These are phyloP conservation scores for Chitala chitala DNA, from an alignment of 2,113 vertebrate genomes.

Conservation along the genomic window DNA sequence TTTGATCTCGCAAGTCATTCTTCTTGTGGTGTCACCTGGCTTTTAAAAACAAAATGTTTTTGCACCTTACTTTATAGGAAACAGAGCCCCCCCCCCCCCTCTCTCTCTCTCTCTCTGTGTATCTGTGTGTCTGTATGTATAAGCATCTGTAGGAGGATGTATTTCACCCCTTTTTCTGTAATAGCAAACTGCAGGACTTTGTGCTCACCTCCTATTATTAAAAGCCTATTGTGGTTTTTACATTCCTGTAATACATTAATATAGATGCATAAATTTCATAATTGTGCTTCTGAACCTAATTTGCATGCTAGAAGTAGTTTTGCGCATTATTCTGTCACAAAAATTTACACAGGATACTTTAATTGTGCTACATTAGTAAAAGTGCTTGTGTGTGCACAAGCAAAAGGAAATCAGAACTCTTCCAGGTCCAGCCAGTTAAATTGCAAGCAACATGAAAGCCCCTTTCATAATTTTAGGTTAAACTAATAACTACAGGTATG, in stretches of 20 bases:
- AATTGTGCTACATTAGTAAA: too few relatives aligned
- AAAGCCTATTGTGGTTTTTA: background rate
- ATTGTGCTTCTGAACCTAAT: too few relatives aligned
- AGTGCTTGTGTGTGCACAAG: too few relatives aligned
- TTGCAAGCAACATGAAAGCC: background rate
- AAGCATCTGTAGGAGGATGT: background rate
- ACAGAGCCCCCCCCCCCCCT: too few relatives aligned
- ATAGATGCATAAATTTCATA: too few relatives aligned
- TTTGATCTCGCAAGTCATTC: background rate
- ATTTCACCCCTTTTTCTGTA: background rate
- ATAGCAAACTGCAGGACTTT: background rate
- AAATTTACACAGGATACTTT: too few relatives aligned
- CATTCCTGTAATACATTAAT: too few relatives aligned
- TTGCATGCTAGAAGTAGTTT: too few relatives aligned
- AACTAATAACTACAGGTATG: background rate
- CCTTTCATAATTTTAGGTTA: background rate
- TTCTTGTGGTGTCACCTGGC: background rate
- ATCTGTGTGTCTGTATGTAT: background rate
- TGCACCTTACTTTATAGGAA: too few relatives aligned
- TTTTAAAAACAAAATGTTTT: slow-evolving; percentile 12
- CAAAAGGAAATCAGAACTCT: too few relatives aligned
- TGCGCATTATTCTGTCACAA: too few relatives aligned
- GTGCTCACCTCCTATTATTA: background rate
- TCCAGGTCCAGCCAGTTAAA: background rate
- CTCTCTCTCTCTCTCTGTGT: background rate